Conservation (phyloP, 2,797 vertebrate genomes). For the Cossypha dichroa region DNA sequence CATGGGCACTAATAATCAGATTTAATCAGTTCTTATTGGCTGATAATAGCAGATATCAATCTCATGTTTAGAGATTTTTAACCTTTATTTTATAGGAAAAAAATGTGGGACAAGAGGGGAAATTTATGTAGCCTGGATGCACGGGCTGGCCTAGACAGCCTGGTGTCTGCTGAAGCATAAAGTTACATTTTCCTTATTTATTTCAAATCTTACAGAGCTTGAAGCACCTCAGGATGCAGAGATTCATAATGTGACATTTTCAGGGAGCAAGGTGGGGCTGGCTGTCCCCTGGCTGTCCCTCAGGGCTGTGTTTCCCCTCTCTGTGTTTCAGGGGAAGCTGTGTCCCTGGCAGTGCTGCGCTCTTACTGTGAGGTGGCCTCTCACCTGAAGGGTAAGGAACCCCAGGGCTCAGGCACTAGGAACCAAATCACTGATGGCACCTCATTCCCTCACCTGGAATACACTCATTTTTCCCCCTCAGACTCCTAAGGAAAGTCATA, state of each 20-base stretch:
- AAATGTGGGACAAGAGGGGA: neutral
- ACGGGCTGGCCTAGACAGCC: neutral
- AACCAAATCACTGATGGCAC: neutral
- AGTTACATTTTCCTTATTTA: neutral
- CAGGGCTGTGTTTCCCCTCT: neutral
- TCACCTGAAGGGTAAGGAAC: slow-evolving; percentile 82
- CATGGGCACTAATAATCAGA: fast-evolving
- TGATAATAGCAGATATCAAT: neutral
- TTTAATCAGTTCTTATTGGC: neutral
- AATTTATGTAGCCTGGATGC: neutral
- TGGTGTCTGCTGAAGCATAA: neutral
- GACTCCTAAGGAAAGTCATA: neutral
- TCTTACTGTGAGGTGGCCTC: slow-evolving; percentile 83
- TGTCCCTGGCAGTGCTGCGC: slow-evolving; percentile 85
- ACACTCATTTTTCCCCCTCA: neutral
- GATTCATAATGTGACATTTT: fast-evolving
- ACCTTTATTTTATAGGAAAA: neutral
- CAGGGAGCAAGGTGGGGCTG: neutral
- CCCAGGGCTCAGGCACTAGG: neutral
- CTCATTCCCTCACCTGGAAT: neutral
- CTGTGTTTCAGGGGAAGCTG: slow-evolving; percentile 87
- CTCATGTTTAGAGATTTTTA: neutral
- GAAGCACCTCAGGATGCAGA: neutral
- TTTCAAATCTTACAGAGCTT: neutral
- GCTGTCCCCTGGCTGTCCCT: neutral